phyloP scores from a whole-genome alignment of 2,113 vertebrate genomes.

The Pseudopipra pipra region DNA sequence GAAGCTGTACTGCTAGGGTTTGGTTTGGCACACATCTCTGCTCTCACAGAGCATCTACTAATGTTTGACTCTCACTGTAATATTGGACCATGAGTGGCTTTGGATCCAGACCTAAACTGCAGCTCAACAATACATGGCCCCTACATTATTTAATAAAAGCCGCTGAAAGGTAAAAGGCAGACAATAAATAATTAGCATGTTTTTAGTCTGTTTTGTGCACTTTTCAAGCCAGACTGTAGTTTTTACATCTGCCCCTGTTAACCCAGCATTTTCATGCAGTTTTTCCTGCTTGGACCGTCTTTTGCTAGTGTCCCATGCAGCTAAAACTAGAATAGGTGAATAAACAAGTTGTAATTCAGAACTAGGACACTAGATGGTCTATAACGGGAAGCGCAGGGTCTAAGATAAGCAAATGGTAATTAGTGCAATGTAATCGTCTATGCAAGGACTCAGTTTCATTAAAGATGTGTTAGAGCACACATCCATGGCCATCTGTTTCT shows the following conservation, averaged over 20 bases:
- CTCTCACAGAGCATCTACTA: constrained; percentile 2
- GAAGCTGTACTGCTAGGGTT: not conserved
- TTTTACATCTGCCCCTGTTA: not conserved
- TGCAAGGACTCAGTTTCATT: not conserved
- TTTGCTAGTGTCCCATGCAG: not conserved
- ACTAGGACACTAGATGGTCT: constrained; percentile 23
- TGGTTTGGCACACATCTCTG: not conserved
- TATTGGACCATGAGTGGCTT: not conserved
- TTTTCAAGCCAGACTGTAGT: not conserved
- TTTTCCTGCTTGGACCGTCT: not conserved
- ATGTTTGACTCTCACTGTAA: not conserved
- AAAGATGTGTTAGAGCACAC: constrained; percentile 70
- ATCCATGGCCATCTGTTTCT: constrained; percentile 74
- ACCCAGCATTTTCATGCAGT: not conserved
- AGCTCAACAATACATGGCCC: not conserved
- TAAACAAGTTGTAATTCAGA: constrained; percentile 23
- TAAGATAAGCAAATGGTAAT: constrained; percentile 21
- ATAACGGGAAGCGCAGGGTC: not conserved
- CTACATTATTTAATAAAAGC: not conserved
- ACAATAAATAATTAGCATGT: not conserved
- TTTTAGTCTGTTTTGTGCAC: not conserved
- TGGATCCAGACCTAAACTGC: not conserved
- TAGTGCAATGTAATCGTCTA: not conserved
- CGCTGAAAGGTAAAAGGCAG: not conserved
- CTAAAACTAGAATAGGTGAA: not conserved